These are phyloP conservation scores for Mustela lutreola DNA, from an alignment of 2,113 vertebrate genomes.

Conservation along the genomic window DNA sequence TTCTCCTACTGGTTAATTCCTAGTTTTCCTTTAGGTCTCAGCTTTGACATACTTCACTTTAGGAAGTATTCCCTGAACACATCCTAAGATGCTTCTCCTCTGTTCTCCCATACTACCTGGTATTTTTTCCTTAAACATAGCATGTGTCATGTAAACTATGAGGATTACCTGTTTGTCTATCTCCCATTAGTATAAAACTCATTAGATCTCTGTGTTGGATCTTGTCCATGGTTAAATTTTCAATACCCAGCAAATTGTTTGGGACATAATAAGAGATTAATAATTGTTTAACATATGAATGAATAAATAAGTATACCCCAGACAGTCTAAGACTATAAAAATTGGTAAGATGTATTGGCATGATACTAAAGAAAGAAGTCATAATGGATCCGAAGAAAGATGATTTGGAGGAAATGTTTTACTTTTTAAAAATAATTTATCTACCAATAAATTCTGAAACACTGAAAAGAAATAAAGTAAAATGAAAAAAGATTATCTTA, in stretches of 20 bases:
- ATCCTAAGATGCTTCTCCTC: neutral
- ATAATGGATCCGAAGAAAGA: neutral
- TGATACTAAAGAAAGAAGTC: constrained; percentile 15
- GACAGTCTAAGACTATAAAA: neutral
- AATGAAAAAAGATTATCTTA: neutral
- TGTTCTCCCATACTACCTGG: neutral
- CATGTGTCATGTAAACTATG: neutral
- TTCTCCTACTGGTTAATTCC: neutral
- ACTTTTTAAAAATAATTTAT: neutral
- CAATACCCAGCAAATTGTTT: neutral
- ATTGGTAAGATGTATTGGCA: neutral
- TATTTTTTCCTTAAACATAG: neutral
- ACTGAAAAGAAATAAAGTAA: too few relatives aligned
- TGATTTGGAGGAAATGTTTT: neutral
- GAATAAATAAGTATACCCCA: neutral
- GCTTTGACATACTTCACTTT: neutral
- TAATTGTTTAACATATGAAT: neutral
- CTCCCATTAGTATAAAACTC: neutral
- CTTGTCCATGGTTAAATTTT: neutral
- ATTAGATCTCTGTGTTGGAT: neutral
- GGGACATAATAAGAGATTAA: neutral
- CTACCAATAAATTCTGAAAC: too few relatives aligned
- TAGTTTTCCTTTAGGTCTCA: neutral
- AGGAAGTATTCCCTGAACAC: neutral
- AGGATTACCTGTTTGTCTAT: neutral